Conservation (phyloP, 1,140 invertebrate genomes). For the Aricia agestis region DNA sequence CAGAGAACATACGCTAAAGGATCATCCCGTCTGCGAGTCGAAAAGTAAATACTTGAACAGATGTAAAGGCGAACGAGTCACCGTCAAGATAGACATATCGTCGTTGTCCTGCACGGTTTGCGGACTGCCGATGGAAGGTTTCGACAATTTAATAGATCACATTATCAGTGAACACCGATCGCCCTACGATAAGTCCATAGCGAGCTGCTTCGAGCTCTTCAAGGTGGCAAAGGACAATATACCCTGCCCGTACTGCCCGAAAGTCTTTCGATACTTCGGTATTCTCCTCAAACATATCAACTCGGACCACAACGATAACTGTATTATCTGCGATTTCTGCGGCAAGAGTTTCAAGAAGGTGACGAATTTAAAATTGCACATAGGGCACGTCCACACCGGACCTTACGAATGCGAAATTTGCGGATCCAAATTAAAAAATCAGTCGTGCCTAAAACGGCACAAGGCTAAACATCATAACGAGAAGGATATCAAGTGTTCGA, state of each 20-base stretch:
- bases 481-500: conserved; percentile 57
- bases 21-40: conserved; percentile 58
- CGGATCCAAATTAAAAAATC: conserved; percentile 52
- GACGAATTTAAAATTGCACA: conserved; percentile 53
- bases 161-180: conserved; percentile 49
- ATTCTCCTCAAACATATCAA: conserved; percentile 54
- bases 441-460: conserved; percentile 52
- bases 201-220: conserved; percentile 51
- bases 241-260: conserved; percentile 49
- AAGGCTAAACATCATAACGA: conserved; percentile 52
- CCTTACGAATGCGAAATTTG: conserved; percentile 52
- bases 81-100: conserved; percentile 56
- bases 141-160: conserved; percentile 53
- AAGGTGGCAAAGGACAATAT: conserved; percentile 56
- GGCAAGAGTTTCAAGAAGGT: conserved; percentile 52
- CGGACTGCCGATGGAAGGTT: conserved; percentile 35
- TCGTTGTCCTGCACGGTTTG: conserved; percentile 52
- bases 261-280: conserved; percentile 52
- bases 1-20: conserved; percentile 44
- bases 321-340: conserved; percentile 60
- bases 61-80: conserved; percentile 56
- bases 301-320: conserved; percentile 54
- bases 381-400: conserved; percentile 48
- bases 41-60: conserved; percentile 54
- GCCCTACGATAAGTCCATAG: conserved; percentile 48